A percentile compares a stretch with the other conserved stretches of the same genome.
phyloP scores from a whole-genome alignment of 1,140 invertebrate species.

The Caerostris darwini region DNA sequence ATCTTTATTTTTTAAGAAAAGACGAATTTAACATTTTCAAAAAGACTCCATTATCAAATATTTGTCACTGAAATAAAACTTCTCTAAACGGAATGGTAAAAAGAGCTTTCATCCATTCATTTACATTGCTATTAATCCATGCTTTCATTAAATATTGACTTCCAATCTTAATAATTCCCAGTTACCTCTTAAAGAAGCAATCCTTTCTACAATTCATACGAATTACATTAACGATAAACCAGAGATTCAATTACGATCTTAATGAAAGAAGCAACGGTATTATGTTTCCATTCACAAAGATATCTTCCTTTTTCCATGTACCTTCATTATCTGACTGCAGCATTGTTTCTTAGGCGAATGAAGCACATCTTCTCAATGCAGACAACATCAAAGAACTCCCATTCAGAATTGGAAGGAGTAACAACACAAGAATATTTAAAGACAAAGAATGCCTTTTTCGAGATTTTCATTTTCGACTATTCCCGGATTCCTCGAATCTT shows the following conservation, averaged over 20 bases:
- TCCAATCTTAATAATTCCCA: too few relatives aligned
- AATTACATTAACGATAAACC: not conserved
- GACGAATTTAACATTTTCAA: too few relatives aligned
- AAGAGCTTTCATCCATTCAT: too few relatives aligned
- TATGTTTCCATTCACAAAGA: not conserved
- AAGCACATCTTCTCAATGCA: not conserved
- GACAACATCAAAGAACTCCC: not conserved
- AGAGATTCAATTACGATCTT: not conserved
- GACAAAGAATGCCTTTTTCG: not conserved
- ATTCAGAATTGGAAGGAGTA: not conserved
- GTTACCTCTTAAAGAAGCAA: too few relatives aligned
- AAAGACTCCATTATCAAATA: too few relatives aligned
- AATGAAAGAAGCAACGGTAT: not conserved
- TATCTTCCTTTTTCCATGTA: not conserved
- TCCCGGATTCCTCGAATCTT: not conserved
- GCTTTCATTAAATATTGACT: too few relatives aligned
- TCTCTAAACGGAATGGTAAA: too few relatives aligned
- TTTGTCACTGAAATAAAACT: too few relatives aligned
- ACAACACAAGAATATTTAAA: not conserved
- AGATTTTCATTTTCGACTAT: not conserved
- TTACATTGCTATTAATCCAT: too few relatives aligned
- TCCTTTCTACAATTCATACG: too few relatives aligned
- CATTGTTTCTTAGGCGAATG: not conserved
- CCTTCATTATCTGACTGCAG: not conserved
- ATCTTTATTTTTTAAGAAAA: too few relatives aligned